A percentile compares a stretch with the other conserved stretches of the same genome.
These are phyloP conservation scores for Malurus alboscapulatus DNA, from an alignment of 2,113 vertebrate species.

Conservation along the genomic window DNA sequence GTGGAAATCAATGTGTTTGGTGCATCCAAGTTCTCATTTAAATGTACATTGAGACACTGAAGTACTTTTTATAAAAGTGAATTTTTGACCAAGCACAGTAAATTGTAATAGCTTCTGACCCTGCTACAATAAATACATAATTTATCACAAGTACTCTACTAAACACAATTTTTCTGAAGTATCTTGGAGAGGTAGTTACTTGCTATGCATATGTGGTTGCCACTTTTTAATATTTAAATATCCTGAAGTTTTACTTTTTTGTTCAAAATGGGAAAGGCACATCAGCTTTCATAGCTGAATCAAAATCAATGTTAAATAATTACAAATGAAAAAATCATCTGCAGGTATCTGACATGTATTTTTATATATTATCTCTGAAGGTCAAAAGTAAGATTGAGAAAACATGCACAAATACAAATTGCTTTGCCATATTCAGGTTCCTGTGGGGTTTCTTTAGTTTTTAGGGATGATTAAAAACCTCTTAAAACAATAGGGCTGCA, in stretches of 20 bases:
- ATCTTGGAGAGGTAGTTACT: conserved; percentile 52
- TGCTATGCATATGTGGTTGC: conserved; percentile 56
- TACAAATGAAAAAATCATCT: conserved; percentile 20
- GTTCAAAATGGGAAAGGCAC: conserved; percentile 27
- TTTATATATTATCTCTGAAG: conserved; percentile 24
- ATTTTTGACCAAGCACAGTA: conserved; percentile 62
- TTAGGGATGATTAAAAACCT: conserved; percentile 55
- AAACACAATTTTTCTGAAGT: conserved; percentile 64
- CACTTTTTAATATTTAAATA: conserved; percentile 67
- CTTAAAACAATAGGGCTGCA: neutral
- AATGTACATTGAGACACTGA: conserved; percentile 29
- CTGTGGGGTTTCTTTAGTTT: conserved; percentile 63
- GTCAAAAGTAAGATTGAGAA: conserved; percentile 20
- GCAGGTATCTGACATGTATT: neutral
- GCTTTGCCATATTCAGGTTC: conserved; percentile 59
- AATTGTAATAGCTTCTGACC: conserved; percentile 62
- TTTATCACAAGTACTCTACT: conserved; percentile 69
- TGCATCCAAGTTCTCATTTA: conserved; percentile 28
- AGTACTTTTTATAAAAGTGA: conserved; percentile 46
- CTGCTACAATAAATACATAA: conserved; percentile 70
- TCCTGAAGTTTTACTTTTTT: conserved; percentile 45
- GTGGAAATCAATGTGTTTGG: conserved; percentile 32
- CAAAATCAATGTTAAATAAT: conserved; percentile 45
- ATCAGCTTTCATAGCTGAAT: conserved; percentile 27
- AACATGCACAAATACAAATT: conserved; percentile 53